phyloP scores from a whole-genome alignment of 1,140 invertebrate species.

The Trichonephila clavipes region DNA sequence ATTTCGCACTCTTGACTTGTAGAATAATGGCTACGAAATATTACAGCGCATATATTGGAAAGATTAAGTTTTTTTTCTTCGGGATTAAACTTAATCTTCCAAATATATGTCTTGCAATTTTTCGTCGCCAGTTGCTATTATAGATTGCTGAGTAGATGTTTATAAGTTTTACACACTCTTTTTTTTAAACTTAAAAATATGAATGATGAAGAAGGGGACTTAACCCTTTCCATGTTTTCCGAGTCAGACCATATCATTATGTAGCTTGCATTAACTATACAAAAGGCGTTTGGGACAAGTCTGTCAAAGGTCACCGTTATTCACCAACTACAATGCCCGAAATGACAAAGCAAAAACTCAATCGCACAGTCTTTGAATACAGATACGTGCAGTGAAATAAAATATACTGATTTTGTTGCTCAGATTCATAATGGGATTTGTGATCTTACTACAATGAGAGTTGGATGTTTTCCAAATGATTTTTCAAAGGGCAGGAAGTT shows the following conservation, averaged over 20 bases:
- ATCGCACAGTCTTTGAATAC: not conserved
- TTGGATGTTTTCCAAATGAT: conserved; percentile 15
- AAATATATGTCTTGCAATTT: too few species aligned
- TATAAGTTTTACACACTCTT: too few species aligned
- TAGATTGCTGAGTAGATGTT: too few species aligned
- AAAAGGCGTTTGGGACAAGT: not conserved
- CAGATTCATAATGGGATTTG: not conserved
- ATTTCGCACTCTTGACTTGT: too few species aligned
- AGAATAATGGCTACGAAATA: too few species aligned
- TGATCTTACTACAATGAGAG: not conserved
- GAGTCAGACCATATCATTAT: not conserved
- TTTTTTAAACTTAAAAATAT: too few species aligned
- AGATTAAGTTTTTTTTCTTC: too few species aligned
- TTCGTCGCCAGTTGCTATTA: too few species aligned
- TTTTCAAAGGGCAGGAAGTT: conserved; percentile 9
- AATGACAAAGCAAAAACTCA: not conserved
- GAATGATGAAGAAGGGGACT: not conserved
- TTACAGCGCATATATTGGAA: too few species aligned
- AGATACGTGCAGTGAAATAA: conserved; percentile 41
- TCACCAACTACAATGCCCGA: not conserved
- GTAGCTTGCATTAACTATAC: conserved; percentile 18
- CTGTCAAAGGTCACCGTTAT: not conserved
- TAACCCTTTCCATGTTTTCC: not conserved
- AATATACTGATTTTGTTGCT: not conserved
- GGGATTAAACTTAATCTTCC: too few species aligned